Percentiles rank a stretch among this genome's conserved stretches.
phyloP scores from a whole-genome alignment of 1,140 invertebrate genomes.

The Dendrolimus punctatus region DNA sequence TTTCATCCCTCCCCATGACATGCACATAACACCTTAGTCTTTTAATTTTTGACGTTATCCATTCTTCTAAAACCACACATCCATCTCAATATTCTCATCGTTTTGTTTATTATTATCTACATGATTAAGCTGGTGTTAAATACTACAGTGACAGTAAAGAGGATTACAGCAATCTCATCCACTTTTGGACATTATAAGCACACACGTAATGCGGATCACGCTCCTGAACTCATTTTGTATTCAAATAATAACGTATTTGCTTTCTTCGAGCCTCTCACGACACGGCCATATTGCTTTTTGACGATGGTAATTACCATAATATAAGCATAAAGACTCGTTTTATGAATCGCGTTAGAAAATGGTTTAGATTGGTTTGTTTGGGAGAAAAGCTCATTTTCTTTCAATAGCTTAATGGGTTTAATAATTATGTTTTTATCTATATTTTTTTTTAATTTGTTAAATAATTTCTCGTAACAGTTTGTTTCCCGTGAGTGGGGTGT shows the following conservation, averaged over 20 bases:
- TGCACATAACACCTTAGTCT: no score
- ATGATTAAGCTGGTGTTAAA: neutral
- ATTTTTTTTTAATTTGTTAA: no score
- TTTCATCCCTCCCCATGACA: no score
- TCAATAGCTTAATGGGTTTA: no score
- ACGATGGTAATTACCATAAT: conserved; percentile 4
- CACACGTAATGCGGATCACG: conserved; percentile 2
- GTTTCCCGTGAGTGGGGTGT: no score
- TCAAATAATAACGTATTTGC: conserved; percentile 5
- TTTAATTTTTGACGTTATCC: no score
- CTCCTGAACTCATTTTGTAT: neutral
- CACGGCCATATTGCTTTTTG: conserved; percentile 3
- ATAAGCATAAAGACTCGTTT: neutral
- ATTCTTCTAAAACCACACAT: no score
- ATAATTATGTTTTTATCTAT: no score
- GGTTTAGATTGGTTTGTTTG: neutral
- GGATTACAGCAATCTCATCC: neutral
- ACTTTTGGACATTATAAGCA: neutral
- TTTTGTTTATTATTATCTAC: no score
- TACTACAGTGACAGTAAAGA: neutral
- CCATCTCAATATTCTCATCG: no score
- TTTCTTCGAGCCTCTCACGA: conserved; percentile 1
- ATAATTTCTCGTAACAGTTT: no score
- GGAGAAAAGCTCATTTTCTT: no score
- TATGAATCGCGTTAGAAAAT: neutral